Conservation (phyloP, 2,888 invertebrate species). For the Amorpha juglandis region DNA sequence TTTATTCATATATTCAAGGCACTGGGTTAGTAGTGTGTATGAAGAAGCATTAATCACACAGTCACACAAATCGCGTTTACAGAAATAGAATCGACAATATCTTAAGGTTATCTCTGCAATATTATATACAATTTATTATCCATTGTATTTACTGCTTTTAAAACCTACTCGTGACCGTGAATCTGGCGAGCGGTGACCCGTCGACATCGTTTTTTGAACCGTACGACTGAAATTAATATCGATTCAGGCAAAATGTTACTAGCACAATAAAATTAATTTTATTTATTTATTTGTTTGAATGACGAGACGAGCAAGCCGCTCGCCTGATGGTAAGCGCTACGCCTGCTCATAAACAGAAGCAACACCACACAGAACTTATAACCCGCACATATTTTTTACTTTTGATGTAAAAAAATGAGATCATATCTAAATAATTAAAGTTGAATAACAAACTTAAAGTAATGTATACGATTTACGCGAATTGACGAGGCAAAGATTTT, state of each 20-base stretch:
- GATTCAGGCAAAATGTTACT: background rate
- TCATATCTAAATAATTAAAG: too few relatives aligned
- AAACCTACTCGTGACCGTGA: background rate
- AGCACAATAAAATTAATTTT: too few relatives aligned
- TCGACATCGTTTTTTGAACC: background rate
- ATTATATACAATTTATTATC: background rate
- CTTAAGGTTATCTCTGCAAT: background rate
- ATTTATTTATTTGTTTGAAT: too few relatives aligned
- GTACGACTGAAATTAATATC: background rate
- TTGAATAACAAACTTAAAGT: too few relatives aligned
- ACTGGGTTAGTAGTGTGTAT: background rate
- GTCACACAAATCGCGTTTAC: background rate
- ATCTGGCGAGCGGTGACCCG: background rate
- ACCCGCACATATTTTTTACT: too few relatives aligned
- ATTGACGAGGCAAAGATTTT: background rate
- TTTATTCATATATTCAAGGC: background rate
- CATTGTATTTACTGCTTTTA: background rate
- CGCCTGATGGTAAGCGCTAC: too few relatives aligned
- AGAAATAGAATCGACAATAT: background rate
- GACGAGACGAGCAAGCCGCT: too few relatives aligned
- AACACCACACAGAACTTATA: too few relatives aligned
- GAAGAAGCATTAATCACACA: background rate
- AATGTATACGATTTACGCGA: background rate
- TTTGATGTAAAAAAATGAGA: too few relatives aligned
- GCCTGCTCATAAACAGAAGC: too few relatives aligned